Evolutionary conservation across 2,888 invertebrate genomes (phyloP).

Genomic region (Ommatoiulus sabulosus): DNA sequence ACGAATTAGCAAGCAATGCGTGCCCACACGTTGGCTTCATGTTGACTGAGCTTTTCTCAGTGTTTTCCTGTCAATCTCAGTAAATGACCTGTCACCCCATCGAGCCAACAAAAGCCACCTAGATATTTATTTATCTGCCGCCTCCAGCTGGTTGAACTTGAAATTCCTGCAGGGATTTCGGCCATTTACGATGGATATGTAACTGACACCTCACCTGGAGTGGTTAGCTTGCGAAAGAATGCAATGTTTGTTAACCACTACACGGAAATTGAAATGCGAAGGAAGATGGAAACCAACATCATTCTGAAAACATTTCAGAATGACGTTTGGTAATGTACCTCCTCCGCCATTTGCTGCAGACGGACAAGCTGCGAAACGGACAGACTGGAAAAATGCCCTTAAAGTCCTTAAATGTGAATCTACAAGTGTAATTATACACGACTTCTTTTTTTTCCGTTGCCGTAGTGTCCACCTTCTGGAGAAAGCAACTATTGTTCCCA

Average conservation of each 20-base stretch:
- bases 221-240: constrained; percentile 11
- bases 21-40: constrained; percentile 11
- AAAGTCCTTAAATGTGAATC: background rate
- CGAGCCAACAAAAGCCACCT: constrained; percentile 9
- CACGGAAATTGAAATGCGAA: background rate
- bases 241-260: constrained; percentile 9
- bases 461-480: background rate
- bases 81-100: background rate
- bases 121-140: constrained; percentile 2
- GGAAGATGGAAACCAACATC: background rate
- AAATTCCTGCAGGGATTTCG: background rate
- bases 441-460: background rate
- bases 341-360: background rate
- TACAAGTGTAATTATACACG: background rate
- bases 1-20: constrained; percentile 12
- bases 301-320: background rate
- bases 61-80: constrained; percentile 11
- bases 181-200: constrained; percentile 19
- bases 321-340: background rate
- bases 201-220: constrained; percentile 19
- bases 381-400: background rate
- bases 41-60: constrained; percentile 11
- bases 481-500: background rate
- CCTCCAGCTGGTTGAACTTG: constrained; percentile 12
- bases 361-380: background rate